A percentile compares a stretch with the other conserved stretches of the same genome.
phyloP scores from a whole-genome alignment of 92 coral and sea anemone genomes.

The Diadumene lineata region DNA sequence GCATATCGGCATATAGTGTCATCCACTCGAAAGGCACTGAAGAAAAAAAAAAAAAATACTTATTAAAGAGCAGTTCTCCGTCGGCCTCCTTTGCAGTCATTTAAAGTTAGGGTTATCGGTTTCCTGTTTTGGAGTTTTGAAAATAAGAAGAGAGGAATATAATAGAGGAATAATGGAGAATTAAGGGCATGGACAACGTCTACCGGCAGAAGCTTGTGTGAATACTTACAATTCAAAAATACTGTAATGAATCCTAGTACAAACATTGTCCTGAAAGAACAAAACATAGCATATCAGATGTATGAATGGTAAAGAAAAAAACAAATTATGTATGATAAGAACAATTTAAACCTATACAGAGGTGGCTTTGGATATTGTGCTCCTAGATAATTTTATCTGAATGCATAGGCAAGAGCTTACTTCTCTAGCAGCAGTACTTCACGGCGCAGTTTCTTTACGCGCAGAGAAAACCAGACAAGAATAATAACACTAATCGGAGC shows the following conservation, averaged over 20 bases:
- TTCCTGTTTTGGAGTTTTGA: too few relatives aligned
- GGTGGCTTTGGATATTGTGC: too few relatives aligned
- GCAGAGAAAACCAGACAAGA: constrained; percentile 74
- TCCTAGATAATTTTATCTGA: too few relatives aligned
- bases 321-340: too few relatives aligned
- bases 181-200: too few relatives aligned
- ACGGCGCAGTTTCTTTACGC: constrained; percentile 68
- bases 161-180: too few relatives aligned
- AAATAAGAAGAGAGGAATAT: too few relatives aligned
- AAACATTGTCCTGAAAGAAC: constrained; percentile 67
- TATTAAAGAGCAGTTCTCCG: too few relatives aligned
- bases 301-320: too few relatives aligned
- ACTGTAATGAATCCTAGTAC: constrained; percentile 55
- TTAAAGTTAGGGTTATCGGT: too few relatives aligned
- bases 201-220: not conserved
- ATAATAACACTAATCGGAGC: constrained; percentile 62
- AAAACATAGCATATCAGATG: not conserved
- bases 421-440: constrained; percentile 78
- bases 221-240: constrained; percentile 74
- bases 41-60: constrained; percentile 2
- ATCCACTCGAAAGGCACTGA: constrained; percentile 95
- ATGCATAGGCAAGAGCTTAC: constrained; percentile 52
- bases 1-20: constrained; percentile 86
- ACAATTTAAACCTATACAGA: too few relatives aligned
- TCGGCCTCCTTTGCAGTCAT: too few relatives aligned